Evolutionary conservation across 2,113 vertebrate genomes (phyloP).

Genomic region (Arizona elegans): DNA sequence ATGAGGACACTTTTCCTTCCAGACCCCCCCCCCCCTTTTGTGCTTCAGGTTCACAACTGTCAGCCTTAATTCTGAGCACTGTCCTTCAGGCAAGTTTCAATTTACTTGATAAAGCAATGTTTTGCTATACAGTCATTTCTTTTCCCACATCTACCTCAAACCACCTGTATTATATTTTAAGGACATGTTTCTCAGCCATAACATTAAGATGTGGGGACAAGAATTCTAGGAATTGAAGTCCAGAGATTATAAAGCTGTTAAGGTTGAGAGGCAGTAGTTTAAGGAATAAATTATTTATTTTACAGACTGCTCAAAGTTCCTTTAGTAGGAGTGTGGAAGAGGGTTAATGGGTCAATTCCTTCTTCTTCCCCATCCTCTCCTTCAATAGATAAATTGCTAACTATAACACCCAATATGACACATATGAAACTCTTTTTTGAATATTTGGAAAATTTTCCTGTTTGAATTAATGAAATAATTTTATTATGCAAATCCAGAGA

Average conservation of each 20-base stretch:
- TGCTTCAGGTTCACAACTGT: background rate
- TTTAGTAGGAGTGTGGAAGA: background rate
- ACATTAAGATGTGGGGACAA: background rate
- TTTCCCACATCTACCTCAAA: background rate
- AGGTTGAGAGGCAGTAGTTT: background rate
- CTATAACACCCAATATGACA: background rate
- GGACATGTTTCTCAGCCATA: background rate
- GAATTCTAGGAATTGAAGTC: background rate
- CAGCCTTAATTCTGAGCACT: background rate
- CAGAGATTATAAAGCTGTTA: background rate
- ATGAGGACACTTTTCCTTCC: background rate
- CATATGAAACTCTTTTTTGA: background rate
- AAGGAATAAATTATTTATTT: background rate
- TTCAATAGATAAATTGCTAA: background rate
- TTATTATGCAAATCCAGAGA: background rate
- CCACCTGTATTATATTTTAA: background rate
- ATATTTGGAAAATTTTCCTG: background rate
- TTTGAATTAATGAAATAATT: background rate
- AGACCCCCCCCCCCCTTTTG: background rate
- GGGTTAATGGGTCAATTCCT: background rate
- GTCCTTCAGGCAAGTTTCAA: background rate
- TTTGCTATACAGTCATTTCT: background rate
- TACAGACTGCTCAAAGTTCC: background rate
- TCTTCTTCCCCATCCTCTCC: background rate
- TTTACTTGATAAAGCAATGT: background rate